These are phyloP conservation scores for Eilema caniola DNA, from an alignment of 2,888 invertebrate species.

Conservation along the genomic window DNA sequence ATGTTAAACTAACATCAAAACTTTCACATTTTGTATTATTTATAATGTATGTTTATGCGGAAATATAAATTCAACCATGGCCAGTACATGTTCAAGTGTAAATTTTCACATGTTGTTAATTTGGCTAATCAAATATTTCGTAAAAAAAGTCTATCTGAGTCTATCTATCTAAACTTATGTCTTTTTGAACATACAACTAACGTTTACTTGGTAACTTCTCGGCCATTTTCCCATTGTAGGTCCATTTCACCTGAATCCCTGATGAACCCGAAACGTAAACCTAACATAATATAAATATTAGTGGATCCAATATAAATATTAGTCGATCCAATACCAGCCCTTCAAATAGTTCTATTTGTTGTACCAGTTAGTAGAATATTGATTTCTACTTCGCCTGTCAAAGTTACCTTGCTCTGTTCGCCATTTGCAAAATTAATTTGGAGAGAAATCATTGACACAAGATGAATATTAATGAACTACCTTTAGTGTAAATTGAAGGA, in stretches of 20 bases:
- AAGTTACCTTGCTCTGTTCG: slow-evolving; percentile 23
- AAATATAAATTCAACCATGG: too few relatives aligned
- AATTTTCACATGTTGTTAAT: too few relatives aligned
- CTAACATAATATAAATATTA: slow-evolving; percentile 19
- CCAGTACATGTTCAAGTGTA: too few relatives aligned
- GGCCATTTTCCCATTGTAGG: background rate
- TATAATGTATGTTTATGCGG: too few relatives aligned
- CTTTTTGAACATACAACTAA: background rate
- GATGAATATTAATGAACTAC: slow-evolving; percentile 22
- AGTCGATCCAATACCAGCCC: slow-evolving; percentile 7
- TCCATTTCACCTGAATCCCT: slow-evolving; percentile 10
- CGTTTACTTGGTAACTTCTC: background rate
- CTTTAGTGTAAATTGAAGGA: slow-evolving; percentile 8
- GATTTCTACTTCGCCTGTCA: slow-evolving; percentile 30
- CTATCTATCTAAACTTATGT: background rate
- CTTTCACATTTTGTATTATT: too few relatives aligned
- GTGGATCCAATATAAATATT: slow-evolving; percentile 14
- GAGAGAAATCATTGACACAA: slow-evolving; percentile 27
- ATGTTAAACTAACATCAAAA: too few relatives aligned
- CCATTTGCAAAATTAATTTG: slow-evolving; percentile 33
- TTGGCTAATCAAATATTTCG: too few relatives aligned
- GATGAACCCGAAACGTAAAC: slow-evolving; percentile 10
- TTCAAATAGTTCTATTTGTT: slow-evolving; percentile 21
- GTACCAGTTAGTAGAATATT: slow-evolving; percentile 27
- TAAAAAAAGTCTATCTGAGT: too few relatives aligned